Evolutionary conservation across 1,140 invertebrate species (phyloP), one percentile per base, ranked within the genome.

Genomic region (Nebria ingens): DNA sequence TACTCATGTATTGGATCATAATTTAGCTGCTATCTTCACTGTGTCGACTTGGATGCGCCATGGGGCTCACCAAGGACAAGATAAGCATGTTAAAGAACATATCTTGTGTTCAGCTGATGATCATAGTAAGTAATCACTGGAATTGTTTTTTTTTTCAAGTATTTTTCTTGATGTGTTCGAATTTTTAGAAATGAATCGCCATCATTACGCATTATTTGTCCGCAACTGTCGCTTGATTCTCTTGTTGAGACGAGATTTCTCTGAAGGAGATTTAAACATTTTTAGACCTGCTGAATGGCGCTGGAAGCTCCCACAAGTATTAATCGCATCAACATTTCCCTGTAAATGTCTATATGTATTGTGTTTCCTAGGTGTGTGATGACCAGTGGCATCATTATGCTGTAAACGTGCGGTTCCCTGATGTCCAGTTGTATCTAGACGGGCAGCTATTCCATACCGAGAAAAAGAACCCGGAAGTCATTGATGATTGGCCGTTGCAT

Each of bases 401-500:
- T 0, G 77, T 98, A 19, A 93, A 90, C 65, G 88, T 98, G 2
- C 80, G 87, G 56, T 92, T 94, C 77, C 87, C 92, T 0, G 88
- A 90, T 61, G 89, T 94, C 12, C 83, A 83, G 56, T 73, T 97
- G 20, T 93, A 83, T 68, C 82, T 97, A 57, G 96, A 98, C 73
- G 96, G 96, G 0, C 83, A 88, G 65, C 71, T 85, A 15, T 89
- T 89, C 73, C 77, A 84, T 2, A 78, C 80, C 51, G 86, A 90
- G 62, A 84, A 87, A 67, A 85, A 86, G 59, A 95, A 94, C 64
- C 91, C 93, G 0, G 95, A 98, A 71, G 91, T 98, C 21, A 93
- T 99, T 66, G 96, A 99, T 72, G 97, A 99, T 72, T 99, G 96
- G 96, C 95, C 97, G n/a, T 76, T 99, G 12, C 97, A 99, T 71